Evolutionary conservation across 2,888 invertebrate species (phyloP).

Genomic region (Autographa pulchrina): DNA sequence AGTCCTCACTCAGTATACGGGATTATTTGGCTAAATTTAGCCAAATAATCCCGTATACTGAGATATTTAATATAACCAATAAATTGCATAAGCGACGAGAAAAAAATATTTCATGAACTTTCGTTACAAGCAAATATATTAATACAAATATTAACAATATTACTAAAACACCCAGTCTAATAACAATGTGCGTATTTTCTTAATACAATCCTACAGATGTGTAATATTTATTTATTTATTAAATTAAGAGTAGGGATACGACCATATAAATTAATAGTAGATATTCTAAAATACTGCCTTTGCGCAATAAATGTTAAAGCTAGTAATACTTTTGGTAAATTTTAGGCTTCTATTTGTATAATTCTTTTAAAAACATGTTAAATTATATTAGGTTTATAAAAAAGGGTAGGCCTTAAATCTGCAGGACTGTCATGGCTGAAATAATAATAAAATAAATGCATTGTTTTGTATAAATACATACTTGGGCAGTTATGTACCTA

Average conservation of each 20-base stretch:
- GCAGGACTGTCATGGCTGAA: not conserved
- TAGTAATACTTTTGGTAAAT: not conserved
- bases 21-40: too few relatives aligned
- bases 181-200: not conserved
- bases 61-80: too few relatives aligned
- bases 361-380: too few relatives aligned
- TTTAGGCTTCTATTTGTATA: not conserved
- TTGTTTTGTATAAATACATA: not conserved
- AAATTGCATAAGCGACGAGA: too few relatives aligned
- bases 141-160: not conserved
- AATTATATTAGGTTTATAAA: too few relatives aligned
- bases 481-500: not conserved
- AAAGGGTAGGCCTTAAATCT: too few relatives aligned
- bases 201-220: not conserved
- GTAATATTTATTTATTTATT: not conserved
- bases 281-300: not conserved
- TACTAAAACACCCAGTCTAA: conserved; percentile 4
- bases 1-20: too few relatives aligned
- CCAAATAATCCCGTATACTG: too few relatives aligned
- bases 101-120: not conserved
- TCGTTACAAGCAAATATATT: not conserved
- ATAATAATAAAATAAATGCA: not conserved
- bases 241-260: not conserved
- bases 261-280: conserved; percentile 1
- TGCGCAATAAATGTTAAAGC: conserved; percentile 2